phyloP scores from a whole-genome alignment of 1,140 invertebrate genomes.

The Drosophila murphyi region DNA sequence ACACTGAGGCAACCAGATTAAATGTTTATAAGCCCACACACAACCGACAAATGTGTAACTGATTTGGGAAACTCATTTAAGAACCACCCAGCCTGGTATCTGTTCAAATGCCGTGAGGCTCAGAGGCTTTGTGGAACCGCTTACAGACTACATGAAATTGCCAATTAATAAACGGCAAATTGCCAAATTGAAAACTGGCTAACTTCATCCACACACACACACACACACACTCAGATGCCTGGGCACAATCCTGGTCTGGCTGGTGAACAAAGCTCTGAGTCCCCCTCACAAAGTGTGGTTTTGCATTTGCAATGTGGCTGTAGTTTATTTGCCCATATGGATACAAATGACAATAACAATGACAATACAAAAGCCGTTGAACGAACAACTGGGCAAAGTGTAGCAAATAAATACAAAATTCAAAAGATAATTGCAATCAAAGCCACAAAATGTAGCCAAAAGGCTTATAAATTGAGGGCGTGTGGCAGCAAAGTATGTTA shows the following conservation, averaged over 20 bases:
- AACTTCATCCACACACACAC: constrained; percentile 15
- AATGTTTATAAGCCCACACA: constrained; percentile 6
- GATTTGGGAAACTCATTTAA: background rate
- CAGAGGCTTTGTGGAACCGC: constrained; percentile 28
- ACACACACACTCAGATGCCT: background rate
- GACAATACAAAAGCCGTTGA: constrained; percentile 38
- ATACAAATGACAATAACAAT: constrained; percentile 63
- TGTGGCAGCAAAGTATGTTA: constrained; percentile 6
- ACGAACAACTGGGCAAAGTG: constrained; percentile 77
- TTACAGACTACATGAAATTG: constrained; percentile 57
- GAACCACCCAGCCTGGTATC: background rate
- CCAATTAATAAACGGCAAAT: constrained; percentile 76
- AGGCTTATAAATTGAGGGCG: constrained; percentile 79
- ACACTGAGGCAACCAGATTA: constrained; percentile 7
- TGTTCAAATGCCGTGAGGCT: background rate
- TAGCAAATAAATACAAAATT: constrained; percentile 83
- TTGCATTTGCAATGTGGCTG: constrained; percentile 23
- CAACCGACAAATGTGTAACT: background rate
- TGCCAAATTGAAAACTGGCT: constrained; percentile 54
- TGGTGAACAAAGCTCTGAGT: constrained; percentile 14
- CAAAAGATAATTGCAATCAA: constrained; percentile 81
- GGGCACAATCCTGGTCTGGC: constrained; percentile 18
- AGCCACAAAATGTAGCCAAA: constrained; percentile 80
- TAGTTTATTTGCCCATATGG: constrained; percentile 52
- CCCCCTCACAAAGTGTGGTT: constrained; percentile 3